Evolutionary conservation across 2,797 vertebrate genomes (phyloP), one percentile per base, ranked within the genome.

Genomic region (Coracias cyanogaster): DNA sequence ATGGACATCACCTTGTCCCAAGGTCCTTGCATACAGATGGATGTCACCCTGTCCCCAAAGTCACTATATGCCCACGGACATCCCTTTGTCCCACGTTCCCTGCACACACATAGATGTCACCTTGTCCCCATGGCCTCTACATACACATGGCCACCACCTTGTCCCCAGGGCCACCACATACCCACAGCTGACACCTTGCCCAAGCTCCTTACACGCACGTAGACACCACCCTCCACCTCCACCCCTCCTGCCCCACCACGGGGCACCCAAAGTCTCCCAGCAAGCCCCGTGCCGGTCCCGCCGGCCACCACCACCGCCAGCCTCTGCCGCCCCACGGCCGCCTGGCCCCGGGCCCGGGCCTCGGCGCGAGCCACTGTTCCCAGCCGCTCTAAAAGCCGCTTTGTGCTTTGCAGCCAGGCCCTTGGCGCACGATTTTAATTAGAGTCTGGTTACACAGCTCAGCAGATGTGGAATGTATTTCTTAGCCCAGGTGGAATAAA

Each of bases 391-490:
- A 82, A 97, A 98, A 96, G 97, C 94, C 35, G 95, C 96, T 98
- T 98, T 98, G 98, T 98, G 95, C 79, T 96, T 96, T 78, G 71
- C 96, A 88, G 94, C 90, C 92, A 70, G 97, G 93, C 94, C 97
- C 95, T 97, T 98, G 98, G 98, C n/a, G n/a, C n/a, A n/a, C n/a
- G n/a, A n/a, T n/a, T n/a, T n/a, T n/a, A n/a, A n/a, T n/a, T n/a
- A n/a, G n/a, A n/a, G n/a, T n/a, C n/a, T n/a, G n/a, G n/a, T n/a
- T n/a, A n/a, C n/a, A n/a, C n/a, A n/a, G n/a, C n/a, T n/a, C n/a
- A n/a, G n/a, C n/a, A n/a, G n/a, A n/a, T n/a, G n/a, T n/a, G 98
- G 98, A 98, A 98, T 98, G 98, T 83, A 94, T 95, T 97, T 96
- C 97, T 97, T 92, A 97, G 95, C 97, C 97, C 98, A 98, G 97